Evolutionary conservation across 2,888 invertebrate genomes (phyloP), one percentile per base, ranked within the genome.

Genomic region (Callyntrura guangdongensis): DNA sequence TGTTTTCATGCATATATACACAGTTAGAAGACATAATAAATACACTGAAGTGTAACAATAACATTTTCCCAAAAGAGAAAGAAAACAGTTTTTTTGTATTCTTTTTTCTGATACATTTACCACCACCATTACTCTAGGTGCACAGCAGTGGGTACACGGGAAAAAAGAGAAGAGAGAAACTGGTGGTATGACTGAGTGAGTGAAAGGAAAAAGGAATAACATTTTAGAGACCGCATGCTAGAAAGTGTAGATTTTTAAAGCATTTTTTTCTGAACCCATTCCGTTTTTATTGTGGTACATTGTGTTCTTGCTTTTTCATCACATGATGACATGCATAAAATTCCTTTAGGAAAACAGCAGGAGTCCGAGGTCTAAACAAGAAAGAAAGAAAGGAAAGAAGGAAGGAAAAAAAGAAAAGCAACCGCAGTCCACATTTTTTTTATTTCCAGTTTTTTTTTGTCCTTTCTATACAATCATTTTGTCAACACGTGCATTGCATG

Each of bases 321-420:
- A 86, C 86, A 90, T 90, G 90, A 90, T 90, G 90, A 90, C 90
- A 90, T 90, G 90, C 90, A 90, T 90, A 90, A 90, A 90, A 90
- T 90, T 90, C 90, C 90, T 90, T 90, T 90, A 90, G 90, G 86
- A 90, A 79, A 90, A 81, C 90, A 90, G 90, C 90, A 86, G 90
- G 90, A 90, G 90, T 86, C 81, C 84, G 12, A 86, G 49, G 53
- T 14, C 53, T 81, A 81, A 86, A 86, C 86, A 86, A 86, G 17
- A 20, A 45, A 72, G 12, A 20, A 45, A 72, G 56, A 69, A 25
- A 82, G 82, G 27, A 56, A 27, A 56, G 67, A 64, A 90, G 72
- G 86, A 90, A 81, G n/a, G n/a, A 69, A 69, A 25, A 82, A 88
- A 53, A 56, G 49, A 56, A 79, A 64, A 90, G 72, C 90, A 90